Evolutionary conservation across 2,888 invertebrate genomes (phyloP), one percentile per base, ranked within the genome.

Genomic region (Crematogaster levior): DNA sequence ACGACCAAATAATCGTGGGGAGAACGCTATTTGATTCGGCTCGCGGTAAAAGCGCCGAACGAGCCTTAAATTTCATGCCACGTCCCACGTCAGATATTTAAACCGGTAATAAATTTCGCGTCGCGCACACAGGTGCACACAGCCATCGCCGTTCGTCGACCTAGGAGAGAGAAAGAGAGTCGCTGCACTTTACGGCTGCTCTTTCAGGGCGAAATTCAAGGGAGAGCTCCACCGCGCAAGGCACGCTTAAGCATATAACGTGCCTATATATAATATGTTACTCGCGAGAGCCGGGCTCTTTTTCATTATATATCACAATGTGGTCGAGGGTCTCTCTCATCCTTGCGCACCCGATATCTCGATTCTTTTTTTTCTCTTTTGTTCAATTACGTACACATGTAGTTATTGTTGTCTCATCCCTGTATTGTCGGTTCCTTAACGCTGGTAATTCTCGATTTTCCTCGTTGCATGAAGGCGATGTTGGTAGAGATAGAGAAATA

Each of bases 341-440:
- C 24, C 72, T 65, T 61, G 68, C 87, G 66, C 85, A 65, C 66
- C 70, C 68, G 80, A 73, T 80, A 73, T 74, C 53, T 43, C 74
- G 53, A 73, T 48, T 80, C 73, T 83, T 68, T 46, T 84, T 83
- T 56, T 21, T 85, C 87, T 85, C 21, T 10, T 83, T 89, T 84
- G 82, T 85, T 87, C 88, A 21, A 85, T 89, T 92, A 92, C 92
- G 89, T 93, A 92, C 91, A 90, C 90, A 90, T 93, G 90, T 93
- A 91, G 90, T 93, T 94, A 94, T 94, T 94, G 94, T 94, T 94
- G 94, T 92, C 93, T 93, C 93, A 93, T 94, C 94, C 94, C 94
- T 94, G 94, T 94, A 94, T 94, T 94, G 94, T 94, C 94, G 93
- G 92, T 94, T 93, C 91, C 92, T 92, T 91, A 65, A 88, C 90